Conservation (phyloP, 2,797 vertebrate genomes). For the Molossus alvarezi region DNA sequence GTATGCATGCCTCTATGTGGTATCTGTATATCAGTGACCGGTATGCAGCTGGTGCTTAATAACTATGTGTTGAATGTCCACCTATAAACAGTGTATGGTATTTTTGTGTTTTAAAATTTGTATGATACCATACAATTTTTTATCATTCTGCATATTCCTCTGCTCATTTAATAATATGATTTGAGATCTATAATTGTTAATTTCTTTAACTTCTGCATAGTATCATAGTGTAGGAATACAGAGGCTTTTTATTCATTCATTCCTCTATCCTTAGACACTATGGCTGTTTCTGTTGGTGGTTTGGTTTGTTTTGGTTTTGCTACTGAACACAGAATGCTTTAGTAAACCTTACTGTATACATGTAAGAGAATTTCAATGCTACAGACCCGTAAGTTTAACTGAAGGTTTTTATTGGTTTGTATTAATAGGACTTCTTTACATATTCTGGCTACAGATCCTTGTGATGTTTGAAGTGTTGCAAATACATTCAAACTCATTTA, state of each 20-base stretch:
- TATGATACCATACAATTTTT: neutral
- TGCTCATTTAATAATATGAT: neutral
- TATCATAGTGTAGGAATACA: neutral
- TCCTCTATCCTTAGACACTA: neutral
- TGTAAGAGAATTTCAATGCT: slow-evolving; percentile 21
- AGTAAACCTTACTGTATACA: neutral
- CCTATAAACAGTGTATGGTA: neutral
- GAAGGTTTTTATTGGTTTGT: slow-evolving; percentile 35
- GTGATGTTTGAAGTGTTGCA: slow-evolving; percentile 16
- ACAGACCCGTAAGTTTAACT: neutral
- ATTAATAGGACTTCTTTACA: neutral
- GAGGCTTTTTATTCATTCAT: slow-evolving; percentile 45
- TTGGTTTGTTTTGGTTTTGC: neutral
- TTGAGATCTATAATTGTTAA: neutral
- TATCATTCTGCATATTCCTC: slow-evolving; percentile 7
- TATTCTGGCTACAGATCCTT: neutral
- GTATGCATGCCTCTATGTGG: neutral
- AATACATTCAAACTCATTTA: neutral
- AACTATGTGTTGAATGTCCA: no score
- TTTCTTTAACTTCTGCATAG: neutral
- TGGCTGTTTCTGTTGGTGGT: neutral
- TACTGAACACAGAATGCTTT: neutral
- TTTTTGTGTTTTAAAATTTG: neutral
- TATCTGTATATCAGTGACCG: neutral
- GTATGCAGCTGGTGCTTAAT: no score